These are phyloP conservation scores for Coregonus suidteri DNA, from an alignment of 2,797 vertebrate genomes.

Conservation along the genomic window DNA sequence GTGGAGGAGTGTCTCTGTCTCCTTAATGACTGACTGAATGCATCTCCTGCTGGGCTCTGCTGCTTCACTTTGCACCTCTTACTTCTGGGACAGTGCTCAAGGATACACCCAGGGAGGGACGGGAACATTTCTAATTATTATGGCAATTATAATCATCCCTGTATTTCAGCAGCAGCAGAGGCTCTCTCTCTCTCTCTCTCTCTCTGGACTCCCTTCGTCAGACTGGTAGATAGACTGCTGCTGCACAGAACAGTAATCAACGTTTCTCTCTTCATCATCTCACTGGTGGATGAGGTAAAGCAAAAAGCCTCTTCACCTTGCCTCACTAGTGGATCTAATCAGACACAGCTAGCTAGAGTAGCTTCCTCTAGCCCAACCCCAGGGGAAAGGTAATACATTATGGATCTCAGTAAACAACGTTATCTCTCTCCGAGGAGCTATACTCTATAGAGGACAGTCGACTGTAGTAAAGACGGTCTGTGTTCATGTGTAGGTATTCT, in stretches of 20 bases:
- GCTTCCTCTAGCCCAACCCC: background rate
- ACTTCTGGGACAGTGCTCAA: conserved; percentile 61
- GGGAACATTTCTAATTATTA: conserved; percentile 67
- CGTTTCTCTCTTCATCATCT: conserved; percentile 49
- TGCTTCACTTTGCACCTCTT: conserved; percentile 62
- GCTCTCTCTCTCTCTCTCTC: too few relatives aligned
- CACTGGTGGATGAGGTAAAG: conserved; percentile 52
- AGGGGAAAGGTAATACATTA: conserved; percentile 1
- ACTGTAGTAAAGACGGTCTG: background rate
- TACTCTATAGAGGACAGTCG: background rate
- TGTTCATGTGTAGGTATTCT: background rate
- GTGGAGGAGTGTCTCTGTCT: background rate
- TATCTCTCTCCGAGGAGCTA: conserved; percentile 23
- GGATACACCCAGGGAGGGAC: conserved; percentile 55
- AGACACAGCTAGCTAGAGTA: conserved; percentile 42
- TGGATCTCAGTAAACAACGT: conserved; percentile 36
- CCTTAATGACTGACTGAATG: conserved; percentile 25
- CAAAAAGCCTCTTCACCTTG: conserved; percentile 54
- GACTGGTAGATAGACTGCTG: background rate
- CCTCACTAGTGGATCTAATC: conserved; percentile 61
- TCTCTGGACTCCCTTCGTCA: conserved; percentile 2
- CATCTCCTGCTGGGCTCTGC: conserved; percentile 44
- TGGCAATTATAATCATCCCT: conserved; percentile 68
- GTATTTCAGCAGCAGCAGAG: conserved; percentile 32
- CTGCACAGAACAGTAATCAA: conserved; percentile 52